Evolutionary conservation across 1,140 invertebrate genomes (phyloP).

Genomic region (Babylonia areolata): DNA sequence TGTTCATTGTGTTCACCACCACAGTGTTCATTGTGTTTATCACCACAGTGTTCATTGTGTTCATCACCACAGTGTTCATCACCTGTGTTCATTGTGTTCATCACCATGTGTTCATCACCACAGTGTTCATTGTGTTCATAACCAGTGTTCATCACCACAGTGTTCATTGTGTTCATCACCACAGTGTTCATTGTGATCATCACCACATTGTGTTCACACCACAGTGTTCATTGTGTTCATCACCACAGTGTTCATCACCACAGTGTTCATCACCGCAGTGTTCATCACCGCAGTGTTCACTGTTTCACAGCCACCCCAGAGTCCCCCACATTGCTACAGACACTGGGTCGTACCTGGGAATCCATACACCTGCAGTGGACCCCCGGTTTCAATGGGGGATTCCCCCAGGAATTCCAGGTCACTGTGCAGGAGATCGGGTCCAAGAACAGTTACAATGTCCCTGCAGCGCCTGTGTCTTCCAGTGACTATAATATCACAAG

Average conservation of each 20-base stretch:
- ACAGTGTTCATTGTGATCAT: neutral
- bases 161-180: neutral
- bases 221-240: neutral
- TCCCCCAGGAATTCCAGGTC: conserved; percentile 58
- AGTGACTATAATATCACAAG: conserved; percentile 56
- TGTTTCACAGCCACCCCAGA: conserved; percentile 57
- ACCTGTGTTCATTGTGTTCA: too few relatives aligned
- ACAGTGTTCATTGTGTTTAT: too few relatives aligned
- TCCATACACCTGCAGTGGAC: conserved; percentile 61
- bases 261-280: conserved; percentile 22
- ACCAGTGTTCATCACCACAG: neutral
- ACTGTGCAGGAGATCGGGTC: conserved; percentile 20
- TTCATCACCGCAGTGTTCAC: neutral
- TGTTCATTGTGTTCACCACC: too few relatives aligned
- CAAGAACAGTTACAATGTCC: conserved; percentile 26
- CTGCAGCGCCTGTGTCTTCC: conserved; percentile 41
- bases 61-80: too few relatives aligned
- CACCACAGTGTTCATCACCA: conserved; percentile 1
- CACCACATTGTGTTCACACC: neutral
- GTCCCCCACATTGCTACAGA: conserved; percentile 46
- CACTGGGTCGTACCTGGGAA: conserved; percentile 56
- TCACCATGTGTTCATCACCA: conserved; percentile 8
- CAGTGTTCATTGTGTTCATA: neutral
- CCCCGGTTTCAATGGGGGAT: conserved; percentile 65
- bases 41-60: too few relatives aligned